Conservation (phyloP, 64 coral and sea anemone genomes). For the Montipora capricornis region DNA sequence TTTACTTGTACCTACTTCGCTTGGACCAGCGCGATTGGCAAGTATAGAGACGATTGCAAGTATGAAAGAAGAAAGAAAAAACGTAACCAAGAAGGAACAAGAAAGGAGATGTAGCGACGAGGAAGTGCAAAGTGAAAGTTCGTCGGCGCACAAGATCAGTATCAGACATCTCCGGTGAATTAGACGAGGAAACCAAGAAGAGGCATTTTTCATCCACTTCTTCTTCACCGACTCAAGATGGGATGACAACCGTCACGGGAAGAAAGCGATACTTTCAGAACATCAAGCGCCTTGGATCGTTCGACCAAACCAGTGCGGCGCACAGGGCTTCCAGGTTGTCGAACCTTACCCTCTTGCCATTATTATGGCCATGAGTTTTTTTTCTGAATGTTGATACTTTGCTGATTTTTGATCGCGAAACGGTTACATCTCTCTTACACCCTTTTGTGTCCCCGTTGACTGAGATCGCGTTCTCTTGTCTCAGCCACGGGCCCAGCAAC, state of each 20-base stretch:
- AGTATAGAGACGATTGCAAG: not conserved
- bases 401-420: no score
- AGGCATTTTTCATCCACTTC: not conserved
- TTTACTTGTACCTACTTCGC: not conserved
- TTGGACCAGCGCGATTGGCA: not conserved
- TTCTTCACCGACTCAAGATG: not conserved
- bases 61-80: not conserved
- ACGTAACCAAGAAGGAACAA: constrained; percentile 8
- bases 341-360: not conserved
- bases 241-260: not conserved
- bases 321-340: not conserved
- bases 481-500: no score
- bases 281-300: not conserved
- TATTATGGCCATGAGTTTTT: no score
- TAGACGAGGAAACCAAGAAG: not conserved
- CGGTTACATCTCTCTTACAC: no score
- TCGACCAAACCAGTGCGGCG: not conserved
- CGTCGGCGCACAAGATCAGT: not conserved
- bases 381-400: no score
- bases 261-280: not conserved
- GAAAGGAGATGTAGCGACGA: not conserved
- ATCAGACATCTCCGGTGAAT: not conserved
- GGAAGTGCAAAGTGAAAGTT: not conserved
- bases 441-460: no score
- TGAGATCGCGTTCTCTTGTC: no score